Base-by-base conservation (phyloP, 35 echinoderm and acorn worm genomes). In the Amphiura filiformis region DNA sequence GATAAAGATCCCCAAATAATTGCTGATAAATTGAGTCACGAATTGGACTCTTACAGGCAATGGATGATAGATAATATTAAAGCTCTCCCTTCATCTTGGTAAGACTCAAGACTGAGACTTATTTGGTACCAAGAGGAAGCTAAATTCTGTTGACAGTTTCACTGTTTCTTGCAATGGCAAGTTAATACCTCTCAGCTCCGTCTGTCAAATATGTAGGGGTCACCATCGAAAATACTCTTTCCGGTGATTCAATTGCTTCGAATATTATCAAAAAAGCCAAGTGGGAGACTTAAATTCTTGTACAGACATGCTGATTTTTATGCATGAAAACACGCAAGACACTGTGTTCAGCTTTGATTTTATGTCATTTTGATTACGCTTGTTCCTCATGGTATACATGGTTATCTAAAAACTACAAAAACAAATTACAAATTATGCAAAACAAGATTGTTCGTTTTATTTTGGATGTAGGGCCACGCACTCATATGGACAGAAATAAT, bases 1-100 rank as follows among this genome's bases (percentile, higher is more conserved):
- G 65, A 35, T 1, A 87, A 39, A 38, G 65, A 77, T 22, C 35
- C 65, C 7, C 36, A 75, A 38, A 34, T 40, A 1, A n/a, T 82
- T 31, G 80, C 80, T 1, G 35, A 44, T 0, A 40, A 37, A 42
- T 40, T 82, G 23, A 82, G 80, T 28, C 37, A 82, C 15, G 80
- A 82, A 42, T 28, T 82, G n/a, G 33, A 87, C 31, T 33, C 85
- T 9, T 65, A 38, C 37, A 36, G 41, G 31, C n/a, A 82, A 42
- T 82, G 85, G 85, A 34, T 87, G 36, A 78, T 87, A 38, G 85
- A 87, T 32, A 87, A 87, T 39, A n/a, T n/a, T n/a, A n/a, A 87
- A 77, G 39, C 65, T 87, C 23, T 78, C 65, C 38, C 39, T 87
- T n/a, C 85, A 87, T 40, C 38, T 78, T 13, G 75, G 85, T 1